Percentiles rank a stretch among this genome's conserved stretches.
Evolutionary conservation across 2,888 invertebrate species (phyloP).

Genomic region (Megaustenia siamemsis): DNA sequence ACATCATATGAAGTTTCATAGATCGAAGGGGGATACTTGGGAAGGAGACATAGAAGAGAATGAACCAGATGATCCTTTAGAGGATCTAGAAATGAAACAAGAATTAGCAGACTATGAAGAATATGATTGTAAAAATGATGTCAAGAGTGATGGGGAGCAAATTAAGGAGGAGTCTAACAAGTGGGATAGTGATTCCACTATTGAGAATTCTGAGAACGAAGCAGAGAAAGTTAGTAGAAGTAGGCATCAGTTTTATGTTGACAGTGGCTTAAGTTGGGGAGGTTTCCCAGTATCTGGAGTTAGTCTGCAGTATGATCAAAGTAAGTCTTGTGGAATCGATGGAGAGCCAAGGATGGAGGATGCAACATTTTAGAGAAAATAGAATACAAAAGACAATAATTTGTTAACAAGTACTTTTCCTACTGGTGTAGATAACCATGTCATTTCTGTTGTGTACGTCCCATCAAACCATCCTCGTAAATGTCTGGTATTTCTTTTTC

Average conservation of each 20-base stretch:
- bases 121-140: not conserved
- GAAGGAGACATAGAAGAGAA: slow-evolving; percentile 27
- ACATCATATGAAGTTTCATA: slow-evolving; percentile 31
- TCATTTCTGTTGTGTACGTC: too few species aligned
- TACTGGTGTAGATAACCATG: too few species aligned
- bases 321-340: not conserved
- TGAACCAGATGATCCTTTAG: not conserved
- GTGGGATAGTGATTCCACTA: slow-evolving; percentile 13
- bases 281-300: not conserved
- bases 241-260: too few species aligned
- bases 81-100: not conserved
- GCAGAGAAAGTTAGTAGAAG: not conserved
- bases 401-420: too few species aligned
- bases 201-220: not conserved
- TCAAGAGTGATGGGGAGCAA: not conserved
- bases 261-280: not conserved
- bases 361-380: too few species aligned
- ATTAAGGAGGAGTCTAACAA: not conserved
- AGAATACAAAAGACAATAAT: too few species aligned
- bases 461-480: too few species aligned
- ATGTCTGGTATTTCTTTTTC: too few species aligned
- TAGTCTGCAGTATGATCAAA: not conserved
- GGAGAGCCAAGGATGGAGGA: too few species aligned
- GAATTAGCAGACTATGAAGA: slow-evolving; percentile 19
- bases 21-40: slow-evolving; percentile 24